phyloP scores from a whole-genome alignment of 1,140 invertebrate genomes.

The Argopecten irradians region DNA sequence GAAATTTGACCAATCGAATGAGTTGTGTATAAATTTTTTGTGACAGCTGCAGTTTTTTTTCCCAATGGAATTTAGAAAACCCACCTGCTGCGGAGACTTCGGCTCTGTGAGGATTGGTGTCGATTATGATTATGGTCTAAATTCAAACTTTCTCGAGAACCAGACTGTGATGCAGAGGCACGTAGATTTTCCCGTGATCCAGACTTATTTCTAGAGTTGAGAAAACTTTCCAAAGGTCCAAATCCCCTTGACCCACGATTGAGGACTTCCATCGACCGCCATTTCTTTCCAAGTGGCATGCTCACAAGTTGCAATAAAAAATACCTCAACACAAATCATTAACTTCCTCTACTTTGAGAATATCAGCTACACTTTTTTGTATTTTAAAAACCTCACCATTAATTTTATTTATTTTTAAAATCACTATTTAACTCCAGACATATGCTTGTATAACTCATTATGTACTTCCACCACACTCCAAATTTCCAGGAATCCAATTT shows the following conservation, averaged over 20 bases:
- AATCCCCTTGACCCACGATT: conserved; percentile 22
- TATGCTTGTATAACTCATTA: not conserved
- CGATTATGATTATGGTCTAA: conserved; percentile 28
- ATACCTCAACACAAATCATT: not conserved
- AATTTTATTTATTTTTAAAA: not conserved
- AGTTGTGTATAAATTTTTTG: not conserved
- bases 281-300: conserved; percentile 59
- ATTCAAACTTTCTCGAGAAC: conserved; percentile 17
- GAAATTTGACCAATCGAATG: not conserved
- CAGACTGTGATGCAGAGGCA: not conserved
- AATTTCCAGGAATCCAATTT: not conserved
- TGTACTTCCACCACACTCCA: not conserved
- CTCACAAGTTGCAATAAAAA: conserved; percentile 16
- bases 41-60: not conserved
- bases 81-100: conserved; percentile 25
- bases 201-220: conserved; percentile 19
- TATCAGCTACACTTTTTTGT: too few species aligned
- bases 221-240: conserved; percentile 54
- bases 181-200: conserved; percentile 30
- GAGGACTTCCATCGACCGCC: conserved; percentile 61
- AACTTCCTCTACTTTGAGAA: not conserved
- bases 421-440: not conserved
- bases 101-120: not conserved
- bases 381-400: not conserved
- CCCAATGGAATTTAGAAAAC: not conserved